phyloP scores from a whole-genome alignment of 2,888 invertebrate genomes.

The Bombylius major region DNA sequence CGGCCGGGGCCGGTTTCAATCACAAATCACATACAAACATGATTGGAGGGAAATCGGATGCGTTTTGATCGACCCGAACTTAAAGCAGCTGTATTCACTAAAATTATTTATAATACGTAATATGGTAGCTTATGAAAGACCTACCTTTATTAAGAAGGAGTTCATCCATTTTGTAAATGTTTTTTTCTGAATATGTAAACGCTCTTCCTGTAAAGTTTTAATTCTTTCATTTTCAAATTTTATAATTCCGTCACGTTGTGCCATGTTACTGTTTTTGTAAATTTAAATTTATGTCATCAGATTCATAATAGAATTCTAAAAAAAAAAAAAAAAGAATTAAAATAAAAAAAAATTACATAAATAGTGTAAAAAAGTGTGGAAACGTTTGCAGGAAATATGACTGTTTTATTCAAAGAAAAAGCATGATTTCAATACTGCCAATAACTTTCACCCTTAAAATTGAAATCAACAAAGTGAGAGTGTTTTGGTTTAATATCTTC shows the following conservation, averaged over 20 bases:
- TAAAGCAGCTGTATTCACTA: too few relatives aligned
- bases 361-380: too few relatives aligned
- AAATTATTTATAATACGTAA: too few relatives aligned
- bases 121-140: background rate
- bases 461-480: too few relatives aligned
- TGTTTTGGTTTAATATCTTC: too few relatives aligned
- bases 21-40: too few relatives aligned
- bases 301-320: constrained; percentile 53
- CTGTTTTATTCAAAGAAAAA: too few relatives aligned
- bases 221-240: constrained; percentile 96
- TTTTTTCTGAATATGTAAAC: constrained; percentile 97
- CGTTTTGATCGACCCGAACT: too few relatives aligned
- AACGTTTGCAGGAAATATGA: too few relatives aligned
- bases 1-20: background rate
- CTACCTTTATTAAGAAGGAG: constrained; percentile 85
- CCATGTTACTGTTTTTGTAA: constrained; percentile 70
- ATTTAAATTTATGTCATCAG: constrained; percentile 48
- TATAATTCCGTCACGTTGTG: constrained; percentile 79
- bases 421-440: too few relatives aligned
- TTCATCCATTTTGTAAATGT: constrained; percentile 99
- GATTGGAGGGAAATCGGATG: too few relatives aligned
- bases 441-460: too few relatives aligned
- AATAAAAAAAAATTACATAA: background rate
- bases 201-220: constrained; percentile 92
- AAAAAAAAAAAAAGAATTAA: constrained; percentile 8